Percentiles rank a stretch among this genome's conserved stretches.
Evolutionary conservation across 2,113 vertebrate genomes (phyloP).

Genomic region (Malurus cyaneus): DNA sequence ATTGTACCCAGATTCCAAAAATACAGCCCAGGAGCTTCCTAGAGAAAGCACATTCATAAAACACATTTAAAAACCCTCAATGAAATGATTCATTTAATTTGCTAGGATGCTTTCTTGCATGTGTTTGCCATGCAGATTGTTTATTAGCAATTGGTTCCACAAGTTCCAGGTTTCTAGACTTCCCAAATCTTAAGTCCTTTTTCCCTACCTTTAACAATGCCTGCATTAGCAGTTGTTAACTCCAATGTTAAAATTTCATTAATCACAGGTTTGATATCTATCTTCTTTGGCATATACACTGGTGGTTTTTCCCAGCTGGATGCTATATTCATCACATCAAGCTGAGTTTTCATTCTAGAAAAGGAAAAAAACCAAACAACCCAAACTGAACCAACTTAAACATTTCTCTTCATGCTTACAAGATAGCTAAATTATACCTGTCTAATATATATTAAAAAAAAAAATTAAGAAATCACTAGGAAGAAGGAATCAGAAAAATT

Average conservation of each 20-base stretch:
- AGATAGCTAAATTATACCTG: neutral
- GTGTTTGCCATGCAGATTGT: neutral
- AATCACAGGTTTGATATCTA: slow-evolving; percentile 58
- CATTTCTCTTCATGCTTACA: neutral
- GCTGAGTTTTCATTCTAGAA: slow-evolving; percentile 71
- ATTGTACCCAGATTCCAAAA: neutral
- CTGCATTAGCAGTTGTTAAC: neutral
- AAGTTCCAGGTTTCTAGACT: neutral
- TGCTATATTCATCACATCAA: slow-evolving; percentile 67
- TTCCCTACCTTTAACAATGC: slow-evolving; percentile 26
- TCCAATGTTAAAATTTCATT: slow-evolving; percentile 65
- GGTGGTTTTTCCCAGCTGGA: slow-evolving; percentile 40
- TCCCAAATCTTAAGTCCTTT: neutral
- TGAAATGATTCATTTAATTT: neutral
- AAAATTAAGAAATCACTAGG: neutral
- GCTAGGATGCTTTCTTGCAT: neutral
- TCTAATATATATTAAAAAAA: neutral
- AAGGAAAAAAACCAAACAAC: rapidly evolving
- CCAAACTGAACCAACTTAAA: neutral
- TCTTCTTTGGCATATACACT: slow-evolving; percentile 24
- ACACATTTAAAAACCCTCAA: neutral
- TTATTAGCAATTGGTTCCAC: neutral
- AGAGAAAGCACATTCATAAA: neutral
- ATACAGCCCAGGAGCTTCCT: neutral
- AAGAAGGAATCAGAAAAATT: neutral